These are phyloP conservation scores for Drosophila biarmipes DNA, from an alignment of 1,140 invertebrate genomes.

Conservation along the genomic window DNA sequence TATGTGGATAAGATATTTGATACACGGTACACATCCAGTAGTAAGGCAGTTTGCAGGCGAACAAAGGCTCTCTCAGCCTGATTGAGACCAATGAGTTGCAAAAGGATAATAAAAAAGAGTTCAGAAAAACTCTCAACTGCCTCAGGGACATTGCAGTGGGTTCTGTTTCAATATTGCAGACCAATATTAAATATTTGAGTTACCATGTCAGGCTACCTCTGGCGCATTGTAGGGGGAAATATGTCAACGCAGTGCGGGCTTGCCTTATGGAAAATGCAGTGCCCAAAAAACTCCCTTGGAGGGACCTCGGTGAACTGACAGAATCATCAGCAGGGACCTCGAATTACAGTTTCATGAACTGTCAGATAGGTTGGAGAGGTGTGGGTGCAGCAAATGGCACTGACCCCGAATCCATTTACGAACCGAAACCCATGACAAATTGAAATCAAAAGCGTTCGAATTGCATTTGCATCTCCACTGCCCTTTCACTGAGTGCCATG, in stretches of 20 bases:
- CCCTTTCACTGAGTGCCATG: too few relatives aligned
- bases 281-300: not conserved
- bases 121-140: not conserved
- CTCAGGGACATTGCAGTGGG: not conserved
- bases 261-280: not conserved
- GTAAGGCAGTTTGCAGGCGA: constrained; percentile 30
- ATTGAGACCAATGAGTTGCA: constrained; percentile 14
- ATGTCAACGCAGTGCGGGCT: not conserved
- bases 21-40: constrained; percentile 35
- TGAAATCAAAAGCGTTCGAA: constrained; percentile 35
- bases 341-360: constrained; percentile 41
- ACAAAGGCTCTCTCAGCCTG: constrained; percentile 25
- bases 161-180: constrained; percentile 19
- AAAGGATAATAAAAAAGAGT: not conserved
- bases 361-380: not conserved
- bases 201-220: too few relatives aligned
- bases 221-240: not conserved
- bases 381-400: not conserved
- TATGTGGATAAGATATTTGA: constrained; percentile 51
- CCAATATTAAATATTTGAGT: too few relatives aligned
- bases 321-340: constrained; percentile 10
- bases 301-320: not conserved
- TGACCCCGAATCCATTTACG: constrained; percentile 6
- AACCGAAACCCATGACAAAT: constrained; percentile 35
- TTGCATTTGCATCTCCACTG: not conserved